Conservation (phyloP, 2,888 invertebrate genomes). For the Drosophila crucigera region DNA sequence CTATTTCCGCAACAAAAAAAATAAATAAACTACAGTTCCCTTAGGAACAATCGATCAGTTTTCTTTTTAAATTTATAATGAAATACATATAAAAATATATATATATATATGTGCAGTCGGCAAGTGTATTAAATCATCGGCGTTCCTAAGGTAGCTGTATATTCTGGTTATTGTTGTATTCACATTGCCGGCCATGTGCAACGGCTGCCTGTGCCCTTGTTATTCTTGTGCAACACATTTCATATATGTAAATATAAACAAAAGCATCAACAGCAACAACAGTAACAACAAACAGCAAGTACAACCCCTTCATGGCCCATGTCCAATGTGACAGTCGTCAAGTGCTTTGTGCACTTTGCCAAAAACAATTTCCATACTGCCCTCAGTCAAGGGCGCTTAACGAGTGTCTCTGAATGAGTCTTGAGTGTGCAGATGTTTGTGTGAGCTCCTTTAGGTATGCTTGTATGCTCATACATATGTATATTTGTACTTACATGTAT, state of each 20-base stretch:
- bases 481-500: neutral
- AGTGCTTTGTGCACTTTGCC: slow-evolving; percentile 80
- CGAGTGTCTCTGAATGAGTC: slow-evolving; percentile 57
- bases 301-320: slow-evolving; percentile 35
- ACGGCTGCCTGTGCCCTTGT: slow-evolving; percentile 13
- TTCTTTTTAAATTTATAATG: neutral
- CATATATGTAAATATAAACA: slow-evolving; percentile 61
- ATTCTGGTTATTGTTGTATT: slow-evolving; percentile 61
- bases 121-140: slow-evolving; percentile 5
- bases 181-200: slow-evolving; percentile 27
- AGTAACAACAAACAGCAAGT: slow-evolving; percentile 13
- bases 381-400: slow-evolving; percentile 73
- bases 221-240: slow-evolving; percentile 59
- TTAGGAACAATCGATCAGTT: neutral
- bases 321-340: slow-evolving; percentile 71
- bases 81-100: neutral
- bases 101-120: neutral
- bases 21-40: neutral
- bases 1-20: neutral
- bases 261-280: slow-evolving; percentile 22
- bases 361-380: slow-evolving; percentile 71
- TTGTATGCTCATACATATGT: slow-evolving; percentile 17
- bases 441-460: slow-evolving; percentile 15
- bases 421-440: slow-evolving; percentile 30
- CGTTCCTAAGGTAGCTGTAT: neutral